These are phyloP conservation scores for Aldabrachelys gigantea DNA, from an alignment of 2,113 vertebrate genomes.

Conservation along the genomic window DNA sequence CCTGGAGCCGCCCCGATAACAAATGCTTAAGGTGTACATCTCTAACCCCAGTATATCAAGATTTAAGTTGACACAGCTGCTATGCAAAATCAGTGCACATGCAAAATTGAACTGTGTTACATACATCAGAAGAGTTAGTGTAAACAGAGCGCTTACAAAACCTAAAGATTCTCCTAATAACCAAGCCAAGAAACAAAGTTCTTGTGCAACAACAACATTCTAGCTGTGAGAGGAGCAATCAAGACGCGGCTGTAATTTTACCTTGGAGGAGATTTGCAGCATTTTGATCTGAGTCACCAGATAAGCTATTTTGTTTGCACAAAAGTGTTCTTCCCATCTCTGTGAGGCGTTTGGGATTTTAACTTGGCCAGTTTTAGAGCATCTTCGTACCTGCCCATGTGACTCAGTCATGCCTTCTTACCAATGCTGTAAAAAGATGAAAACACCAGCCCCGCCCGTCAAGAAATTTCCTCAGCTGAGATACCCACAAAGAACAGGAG, in stretches of 20 bases:
- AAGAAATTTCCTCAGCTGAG: not conserved
- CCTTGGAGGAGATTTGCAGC: not conserved
- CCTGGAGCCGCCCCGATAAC: not conserved
- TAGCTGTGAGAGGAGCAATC: not conserved
- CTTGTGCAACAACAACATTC: not conserved
- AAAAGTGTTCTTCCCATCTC: not conserved
- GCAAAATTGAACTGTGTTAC: not conserved
- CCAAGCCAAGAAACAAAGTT: not conserved
- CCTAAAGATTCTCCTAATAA: not conserved
- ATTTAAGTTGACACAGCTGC: not conserved
- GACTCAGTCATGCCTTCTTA: not conserved
- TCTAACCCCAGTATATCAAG: not conserved
- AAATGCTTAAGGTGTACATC: not conserved
- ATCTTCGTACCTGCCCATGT: not conserved
- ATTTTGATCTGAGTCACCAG: not conserved
- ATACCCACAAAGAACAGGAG: not conserved
- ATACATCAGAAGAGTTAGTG: not conserved
- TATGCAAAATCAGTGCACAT: not conserved
- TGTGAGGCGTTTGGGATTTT: slow-evolving; percentile 4
- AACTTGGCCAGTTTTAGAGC: not conserved
- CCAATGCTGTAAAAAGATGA: not conserved
- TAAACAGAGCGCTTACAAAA: not conserved
- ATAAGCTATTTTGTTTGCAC: not conserved
- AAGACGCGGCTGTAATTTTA: not conserved
- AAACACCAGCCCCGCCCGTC: not conserved